Evolutionary conservation across 2,113 vertebrate species (phyloP).

Genomic region (Nerophis ophidion): DNA sequence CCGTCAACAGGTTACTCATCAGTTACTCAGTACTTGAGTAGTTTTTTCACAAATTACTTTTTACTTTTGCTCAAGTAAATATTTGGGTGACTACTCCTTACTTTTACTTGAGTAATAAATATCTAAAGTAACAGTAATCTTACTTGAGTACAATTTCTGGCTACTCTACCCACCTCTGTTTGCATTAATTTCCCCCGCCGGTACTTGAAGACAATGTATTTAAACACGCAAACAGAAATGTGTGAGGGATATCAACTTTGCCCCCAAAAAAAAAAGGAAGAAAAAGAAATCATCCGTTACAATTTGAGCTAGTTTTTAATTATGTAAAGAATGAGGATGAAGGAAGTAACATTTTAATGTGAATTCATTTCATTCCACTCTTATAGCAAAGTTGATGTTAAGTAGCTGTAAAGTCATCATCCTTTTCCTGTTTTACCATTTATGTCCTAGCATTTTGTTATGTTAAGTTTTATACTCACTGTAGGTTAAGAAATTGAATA

Average conservation of each 20-base stretch:
- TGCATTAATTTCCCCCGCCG: constrained; percentile 39
- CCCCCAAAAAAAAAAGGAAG: constrained; percentile 88
- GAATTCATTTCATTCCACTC: constrained; percentile 74
- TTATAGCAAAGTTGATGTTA: constrained; percentile 79
- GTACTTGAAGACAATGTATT: constrained; percentile 78
- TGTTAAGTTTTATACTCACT: constrained; percentile 73
- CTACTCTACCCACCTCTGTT: too few relatives aligned
- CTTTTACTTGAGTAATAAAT: too few relatives aligned
- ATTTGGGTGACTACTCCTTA: too few relatives aligned
- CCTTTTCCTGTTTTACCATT: constrained; percentile 59
- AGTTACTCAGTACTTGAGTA: too few relatives aligned
- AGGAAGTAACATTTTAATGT: constrained; percentile 85
- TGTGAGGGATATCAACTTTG: constrained; percentile 75
- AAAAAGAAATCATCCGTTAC: constrained; percentile 78
- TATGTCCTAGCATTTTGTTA: constrained; percentile 90
- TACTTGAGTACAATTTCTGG: too few relatives aligned
- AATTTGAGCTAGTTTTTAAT: constrained; percentile 81
- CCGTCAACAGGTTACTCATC: too few relatives aligned
- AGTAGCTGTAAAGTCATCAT: constrained; percentile 66
- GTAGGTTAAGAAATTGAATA: constrained; percentile 97
- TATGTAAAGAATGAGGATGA: constrained; percentile 79
- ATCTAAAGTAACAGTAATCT: too few relatives aligned
- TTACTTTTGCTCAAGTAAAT: too few relatives aligned
- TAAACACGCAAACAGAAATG: constrained; percentile 56
- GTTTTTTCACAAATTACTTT: too few relatives aligned